These are phyloP conservation scores for Heloderma charlesbogerti DNA, from an alignment of 2,113 vertebrate genomes.

Conservation along the genomic window DNA sequence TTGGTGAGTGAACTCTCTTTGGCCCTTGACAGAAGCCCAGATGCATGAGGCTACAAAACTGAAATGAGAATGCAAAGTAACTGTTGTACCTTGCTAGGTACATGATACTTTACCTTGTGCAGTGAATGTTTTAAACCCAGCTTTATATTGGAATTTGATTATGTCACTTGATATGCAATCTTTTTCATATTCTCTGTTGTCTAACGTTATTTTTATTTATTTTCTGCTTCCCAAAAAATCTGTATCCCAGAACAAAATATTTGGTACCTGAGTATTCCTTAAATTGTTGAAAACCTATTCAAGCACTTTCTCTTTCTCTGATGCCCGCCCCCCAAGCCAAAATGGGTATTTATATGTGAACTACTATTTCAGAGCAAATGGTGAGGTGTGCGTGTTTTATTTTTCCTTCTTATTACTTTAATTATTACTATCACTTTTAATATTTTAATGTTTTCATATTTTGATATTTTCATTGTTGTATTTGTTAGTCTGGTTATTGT, in stretches of 20 bases:
- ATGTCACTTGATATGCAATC: constrained; percentile 42
- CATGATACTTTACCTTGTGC: constrained; percentile 57
- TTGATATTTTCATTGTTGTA: too few relatives aligned
- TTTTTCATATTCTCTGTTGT: constrained; percentile 59
- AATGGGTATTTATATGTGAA: neutral
- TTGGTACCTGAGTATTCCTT: constrained; percentile 69
- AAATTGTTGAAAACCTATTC: constrained; percentile 69
- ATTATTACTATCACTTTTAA: too few relatives aligned
- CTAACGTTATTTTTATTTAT: constrained; percentile 10
- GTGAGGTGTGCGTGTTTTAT: neutral
- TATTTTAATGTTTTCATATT: too few relatives aligned
- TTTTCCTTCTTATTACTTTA: neutral
- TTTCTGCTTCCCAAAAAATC: constrained; percentile 27
- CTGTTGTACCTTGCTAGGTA: constrained; percentile 54
- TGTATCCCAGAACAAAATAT: constrained; percentile 55
- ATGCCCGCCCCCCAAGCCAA: neutral
- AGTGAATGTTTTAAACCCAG: constrained; percentile 59
- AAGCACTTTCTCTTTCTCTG: constrained; percentile 16
- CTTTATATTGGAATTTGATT: constrained; percentile 30
- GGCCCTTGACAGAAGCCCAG: constrained; percentile 50
- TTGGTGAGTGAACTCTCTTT: constrained; percentile 31
- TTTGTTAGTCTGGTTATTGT: too few relatives aligned
- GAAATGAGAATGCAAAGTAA: constrained; percentile 55
- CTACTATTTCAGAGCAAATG: neutral
- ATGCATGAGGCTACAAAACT: constrained; percentile 49